Conservation (phyloP, 2,888 invertebrate species). For the Lasioglossum leucozonium region DNA sequence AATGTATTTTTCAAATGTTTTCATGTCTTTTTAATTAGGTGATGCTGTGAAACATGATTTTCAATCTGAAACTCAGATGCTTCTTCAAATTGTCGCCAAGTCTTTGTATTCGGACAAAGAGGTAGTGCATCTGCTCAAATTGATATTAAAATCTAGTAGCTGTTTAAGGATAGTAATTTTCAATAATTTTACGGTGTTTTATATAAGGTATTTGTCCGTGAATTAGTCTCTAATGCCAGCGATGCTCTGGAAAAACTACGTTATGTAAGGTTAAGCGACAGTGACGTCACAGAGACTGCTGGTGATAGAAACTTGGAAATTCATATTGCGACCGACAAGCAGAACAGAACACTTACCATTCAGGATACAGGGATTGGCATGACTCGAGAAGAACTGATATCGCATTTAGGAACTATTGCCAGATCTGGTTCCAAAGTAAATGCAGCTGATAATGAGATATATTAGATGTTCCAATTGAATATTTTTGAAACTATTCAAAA, state of each 20-base stretch:
- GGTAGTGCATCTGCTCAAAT: conserved; percentile 84
- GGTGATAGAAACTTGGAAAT: conserved; percentile 92
- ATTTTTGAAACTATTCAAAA: background rate
- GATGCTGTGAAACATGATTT: conserved; percentile 93
- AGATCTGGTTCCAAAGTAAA: conserved; percentile 95
- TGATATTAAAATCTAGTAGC: background rate
- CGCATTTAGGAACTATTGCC: conserved; percentile 97
- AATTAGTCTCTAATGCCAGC: conserved; percentile 98
- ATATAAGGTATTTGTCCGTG: conserved; percentile 94
- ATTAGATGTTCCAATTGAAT: background rate
- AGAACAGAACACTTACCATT: conserved; percentile 92
- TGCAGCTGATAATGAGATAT: conserved; percentile 20
- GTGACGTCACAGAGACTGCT: conserved; percentile 85
- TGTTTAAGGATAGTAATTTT: background rate
- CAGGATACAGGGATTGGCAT: conserved; percentile 98
- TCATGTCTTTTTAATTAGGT: conserved; percentile 80
- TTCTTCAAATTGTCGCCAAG: conserved; percentile 98
- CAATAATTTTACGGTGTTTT: background rate
- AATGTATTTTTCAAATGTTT: background rate
- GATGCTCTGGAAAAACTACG: conserved; percentile 98
- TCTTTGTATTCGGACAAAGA: conserved; percentile 99
- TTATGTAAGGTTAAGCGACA: conserved; percentile 88
- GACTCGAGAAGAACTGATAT: conserved; percentile 95
- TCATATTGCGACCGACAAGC: conserved; percentile 94
- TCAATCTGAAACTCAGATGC: conserved; percentile 97